Conservation (phyloP, 1,140 invertebrate species). For the Cryptotermes secundus region DNA sequence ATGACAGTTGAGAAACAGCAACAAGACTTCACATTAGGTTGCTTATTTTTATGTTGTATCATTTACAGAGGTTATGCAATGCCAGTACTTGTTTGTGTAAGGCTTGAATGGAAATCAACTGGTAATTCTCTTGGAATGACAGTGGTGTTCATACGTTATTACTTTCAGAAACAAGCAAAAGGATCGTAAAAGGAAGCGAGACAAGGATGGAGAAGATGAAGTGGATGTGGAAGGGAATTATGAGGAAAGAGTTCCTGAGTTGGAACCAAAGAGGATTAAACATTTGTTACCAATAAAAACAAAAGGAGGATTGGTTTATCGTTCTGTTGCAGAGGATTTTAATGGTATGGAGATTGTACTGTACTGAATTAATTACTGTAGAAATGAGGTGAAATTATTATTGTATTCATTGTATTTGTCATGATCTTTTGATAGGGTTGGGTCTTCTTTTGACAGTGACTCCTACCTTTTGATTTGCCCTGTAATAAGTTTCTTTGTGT, state of each 20-base stretch:
- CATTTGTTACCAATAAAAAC: conserved; percentile 28
- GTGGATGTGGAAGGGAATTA: conserved; percentile 17
- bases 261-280: conserved; percentile 22
- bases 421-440: too few relatives aligned
- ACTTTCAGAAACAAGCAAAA: conserved; percentile 15
- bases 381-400: too few relatives aligned
- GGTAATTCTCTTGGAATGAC: not conserved
- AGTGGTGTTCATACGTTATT: not conserved
- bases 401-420: too few relatives aligned
- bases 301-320: conserved; percentile 12
- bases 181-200: not conserved
- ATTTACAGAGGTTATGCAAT: too few relatives aligned
- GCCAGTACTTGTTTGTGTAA: too few relatives aligned
- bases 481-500: too few relatives aligned
- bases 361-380: too few relatives aligned
- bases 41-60: too few relatives aligned
- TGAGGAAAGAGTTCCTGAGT: not conserved
- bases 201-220: not conserved
- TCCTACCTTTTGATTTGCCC: too few relatives aligned
- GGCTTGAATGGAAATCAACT: not conserved
- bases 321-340: not conserved
- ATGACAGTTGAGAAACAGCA: too few relatives aligned
- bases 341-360: not conserved
- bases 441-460: too few relatives aligned
- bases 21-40: too few relatives aligned